Base-by-base conservation (phyloP, 2,797 vertebrate species). In the Sebastes baramenuke region DNA sequence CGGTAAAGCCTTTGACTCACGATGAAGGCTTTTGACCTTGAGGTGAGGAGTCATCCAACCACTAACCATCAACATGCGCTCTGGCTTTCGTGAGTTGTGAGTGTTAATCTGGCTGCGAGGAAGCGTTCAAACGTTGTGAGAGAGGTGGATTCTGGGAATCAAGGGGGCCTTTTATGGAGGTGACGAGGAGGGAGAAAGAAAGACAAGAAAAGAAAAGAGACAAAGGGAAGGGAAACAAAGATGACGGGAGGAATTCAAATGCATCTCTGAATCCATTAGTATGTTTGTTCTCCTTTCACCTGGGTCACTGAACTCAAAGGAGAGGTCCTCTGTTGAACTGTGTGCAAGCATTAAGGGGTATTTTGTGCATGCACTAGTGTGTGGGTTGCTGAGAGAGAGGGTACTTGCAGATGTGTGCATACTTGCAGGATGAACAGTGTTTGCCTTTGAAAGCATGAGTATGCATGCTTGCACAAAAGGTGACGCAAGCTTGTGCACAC, bases 181-280 rank as follows among this genome's bases (percentile, higher is more conserved):
- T 80, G 76, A 74, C 65, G 77, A 84, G 82, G 68, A 75, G 11
- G 62, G 29, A 56, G 70, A 71, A 59, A 83, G 69, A 65, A 83
- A 42, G 67, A 82, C 69, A 54, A 52, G 52, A 70, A 83, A 54
- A 52, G 52, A 70, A 83, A 55, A 73, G 32, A 83, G 64, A 84
- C 83, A 89, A 91, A 90, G 75, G 72, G 61, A 80, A 76, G 60
- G 54, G 71, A 80, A 90, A 84, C 87, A 88, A 88, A 87, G 85
- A 87, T 67, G 85, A 80, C 13, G 1, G 52, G 75, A 85, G 88
- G 86, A 82, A 92, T 88, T 94, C 87, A 81, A 71, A 89, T 67
- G 72, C 79, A 69, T 87, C 76, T 67, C 79, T 87, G 92, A 93
- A 93, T 93, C 89, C 93, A 93, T 93, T 92, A 91, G 87, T 70